Evolutionary conservation across 2,797 vertebrate species (phyloP).

Genomic region (Danio kyathit): DNA sequence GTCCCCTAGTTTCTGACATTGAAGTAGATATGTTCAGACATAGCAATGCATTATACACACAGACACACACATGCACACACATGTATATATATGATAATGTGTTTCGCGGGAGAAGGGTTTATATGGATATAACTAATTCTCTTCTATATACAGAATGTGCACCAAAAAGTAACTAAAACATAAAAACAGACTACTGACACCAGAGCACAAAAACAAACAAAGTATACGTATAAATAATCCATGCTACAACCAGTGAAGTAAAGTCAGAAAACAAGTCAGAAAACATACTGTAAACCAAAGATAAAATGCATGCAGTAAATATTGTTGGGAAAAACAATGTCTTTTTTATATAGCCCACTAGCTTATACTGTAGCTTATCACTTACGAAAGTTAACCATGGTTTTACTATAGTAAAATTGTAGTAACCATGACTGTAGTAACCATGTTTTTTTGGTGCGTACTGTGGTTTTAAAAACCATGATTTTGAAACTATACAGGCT

Average conservation of each 20-base stretch:
- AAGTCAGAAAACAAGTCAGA: not conserved
- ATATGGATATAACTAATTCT: not conserved
- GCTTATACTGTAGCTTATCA: not conserved
- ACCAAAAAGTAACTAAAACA: slow-evolving; percentile 4
- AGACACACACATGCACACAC: too few species aligned
- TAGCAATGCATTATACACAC: slow-evolving; percentile 72
- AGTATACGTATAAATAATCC: not conserved
- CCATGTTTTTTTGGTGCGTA: too few species aligned
- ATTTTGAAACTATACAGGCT: too few species aligned
- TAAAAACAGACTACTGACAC: not conserved
- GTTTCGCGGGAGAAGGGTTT: slow-evolving; percentile 13
- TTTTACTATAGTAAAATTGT: too few species aligned
- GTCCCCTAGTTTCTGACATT: slow-evolving; percentile 60
- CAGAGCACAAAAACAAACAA: not conserved
- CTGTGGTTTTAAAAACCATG: too few species aligned
- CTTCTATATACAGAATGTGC: not conserved
- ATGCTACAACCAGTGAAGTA: not conserved
- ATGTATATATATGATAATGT: slow-evolving; percentile 2
- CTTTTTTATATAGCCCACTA: not conserved
- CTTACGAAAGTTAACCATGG: too few species aligned
- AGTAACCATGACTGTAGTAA: too few species aligned
- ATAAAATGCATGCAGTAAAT: not conserved
- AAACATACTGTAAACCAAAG: not conserved
- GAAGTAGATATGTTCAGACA: slow-evolving; percentile 68
- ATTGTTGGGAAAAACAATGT: too few species aligned